Evolutionary conservation across 2,888 invertebrate genomes (phyloP).

Genomic region (Tetragonisca angustula): DNA sequence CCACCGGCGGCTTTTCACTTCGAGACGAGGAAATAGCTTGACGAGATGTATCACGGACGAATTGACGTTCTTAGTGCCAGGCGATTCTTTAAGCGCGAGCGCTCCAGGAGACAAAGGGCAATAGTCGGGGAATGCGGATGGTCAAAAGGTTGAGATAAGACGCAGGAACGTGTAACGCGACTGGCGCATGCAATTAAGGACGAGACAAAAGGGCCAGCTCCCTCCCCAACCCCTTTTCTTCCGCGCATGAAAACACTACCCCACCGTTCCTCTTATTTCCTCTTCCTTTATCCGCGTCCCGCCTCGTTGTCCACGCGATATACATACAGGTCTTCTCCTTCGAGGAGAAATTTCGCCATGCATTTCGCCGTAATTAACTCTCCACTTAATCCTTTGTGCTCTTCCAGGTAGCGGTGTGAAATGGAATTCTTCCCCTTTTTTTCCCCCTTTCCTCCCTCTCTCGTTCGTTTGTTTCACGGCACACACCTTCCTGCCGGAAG

Average conservation of each 20-base stretch:
- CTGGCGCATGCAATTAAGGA: conserved; percentile 55
- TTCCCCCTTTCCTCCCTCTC: no score
- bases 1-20: neutral
- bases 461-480: neutral
- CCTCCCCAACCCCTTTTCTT: neutral
- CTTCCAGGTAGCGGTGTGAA: neutral
- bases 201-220: conserved; percentile 41
- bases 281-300: conserved; percentile 47
- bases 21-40: neutral
- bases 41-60: neutral
- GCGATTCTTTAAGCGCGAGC: conserved; percentile 1
- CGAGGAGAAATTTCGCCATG: neutral
- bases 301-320: conserved; percentile 20
- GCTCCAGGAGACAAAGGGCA: neutral
- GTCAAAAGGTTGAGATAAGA: conserved; percentile 48
- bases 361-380: conserved; percentile 44
- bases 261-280: conserved; percentile 49
- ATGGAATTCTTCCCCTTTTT: neutral
- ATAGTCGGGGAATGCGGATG: conserved; percentile 19
- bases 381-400: conserved; percentile 48
- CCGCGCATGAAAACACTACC: conserved; percentile 28
- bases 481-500: neutral
- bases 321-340: conserved; percentile 14
- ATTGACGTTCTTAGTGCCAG: neutral
- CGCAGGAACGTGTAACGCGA: conserved; percentile 46